Evolutionary conservation across 2,888 invertebrate genomes (phyloP).

Genomic region (Lissocephala sabroskyi): DNA sequence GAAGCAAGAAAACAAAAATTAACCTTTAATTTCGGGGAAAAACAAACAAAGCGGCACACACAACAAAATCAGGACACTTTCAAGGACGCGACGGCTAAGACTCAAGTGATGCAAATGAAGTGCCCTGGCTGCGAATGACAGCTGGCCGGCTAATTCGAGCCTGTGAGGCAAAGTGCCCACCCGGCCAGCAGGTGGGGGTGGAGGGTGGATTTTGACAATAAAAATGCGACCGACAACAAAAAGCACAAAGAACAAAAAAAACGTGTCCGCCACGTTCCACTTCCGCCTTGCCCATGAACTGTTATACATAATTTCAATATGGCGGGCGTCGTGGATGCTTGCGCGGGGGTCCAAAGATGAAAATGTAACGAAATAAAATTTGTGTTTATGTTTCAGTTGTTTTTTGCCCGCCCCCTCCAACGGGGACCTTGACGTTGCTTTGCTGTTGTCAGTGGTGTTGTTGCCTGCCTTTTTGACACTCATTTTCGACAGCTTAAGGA

Average conservation of each 20-base stretch:
- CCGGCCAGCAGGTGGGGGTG: neutral
- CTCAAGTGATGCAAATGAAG: slow-evolving; percentile 47
- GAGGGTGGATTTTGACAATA: neutral
- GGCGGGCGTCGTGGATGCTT: slow-evolving; percentile 35
- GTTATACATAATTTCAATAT: slow-evolving; percentile 54
- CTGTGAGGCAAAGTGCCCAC: neutral
- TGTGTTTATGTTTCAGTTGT: slow-evolving; percentile 48
- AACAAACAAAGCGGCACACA: slow-evolving; percentile 6
- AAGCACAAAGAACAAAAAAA: neutral
- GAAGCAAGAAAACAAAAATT: slow-evolving; percentile 22
- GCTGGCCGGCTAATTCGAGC: slow-evolving; percentile 6
- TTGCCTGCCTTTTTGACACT: slow-evolving; percentile 34
- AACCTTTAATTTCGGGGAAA: slow-evolving; percentile 49
- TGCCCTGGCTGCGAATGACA: slow-evolving; percentile 19
- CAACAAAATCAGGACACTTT: neutral
- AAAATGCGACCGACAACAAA: neutral
- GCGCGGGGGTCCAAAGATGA: slow-evolving; percentile 24
- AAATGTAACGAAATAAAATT: slow-evolving; percentile 52
- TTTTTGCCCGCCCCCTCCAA: neutral
- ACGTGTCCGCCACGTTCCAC: too few relatives aligned
- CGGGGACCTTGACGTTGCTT: slow-evolving; percentile 10
- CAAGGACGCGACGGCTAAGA: too few relatives aligned
- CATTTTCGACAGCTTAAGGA: slow-evolving; percentile 59
- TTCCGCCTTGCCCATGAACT: neutral
- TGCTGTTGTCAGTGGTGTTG: slow-evolving; percentile 3